These are phyloP conservation scores for Tetragonisca angustula DNA, from an alignment of 2,888 invertebrate genomes.

Conservation along the genomic window DNA sequence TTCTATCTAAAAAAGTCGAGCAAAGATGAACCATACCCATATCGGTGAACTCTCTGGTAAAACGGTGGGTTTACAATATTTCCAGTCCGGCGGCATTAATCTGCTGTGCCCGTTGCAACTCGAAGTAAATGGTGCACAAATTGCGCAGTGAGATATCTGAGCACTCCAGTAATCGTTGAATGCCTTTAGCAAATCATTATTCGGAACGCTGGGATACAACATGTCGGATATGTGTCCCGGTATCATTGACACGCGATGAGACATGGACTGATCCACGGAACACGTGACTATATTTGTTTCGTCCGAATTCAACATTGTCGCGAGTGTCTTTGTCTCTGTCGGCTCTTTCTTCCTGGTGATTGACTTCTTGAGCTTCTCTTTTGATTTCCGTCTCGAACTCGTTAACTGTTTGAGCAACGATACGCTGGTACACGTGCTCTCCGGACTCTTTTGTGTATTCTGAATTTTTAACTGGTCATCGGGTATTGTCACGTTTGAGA, in stretches of 20 bases:
- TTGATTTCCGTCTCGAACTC: slow-evolving; percentile 66
- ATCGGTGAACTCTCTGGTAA: slow-evolving; percentile 82
- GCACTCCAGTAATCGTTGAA: slow-evolving; percentile 85
- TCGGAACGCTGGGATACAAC: slow-evolving; percentile 82
- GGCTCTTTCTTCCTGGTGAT: slow-evolving; percentile 59
- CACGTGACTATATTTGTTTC: background rate
- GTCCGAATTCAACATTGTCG: background rate
- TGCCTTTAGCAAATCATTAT: slow-evolving; percentile 83
- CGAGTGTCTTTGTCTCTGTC: slow-evolving; percentile 8
- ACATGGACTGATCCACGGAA: slow-evolving; percentile 26
- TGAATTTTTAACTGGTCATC: slow-evolving; percentile 9
- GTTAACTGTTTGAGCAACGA: slow-evolving; percentile 44
- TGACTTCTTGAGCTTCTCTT: slow-evolving; percentile 65
- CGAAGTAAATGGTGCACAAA: slow-evolving; percentile 86
- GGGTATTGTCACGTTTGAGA: background rate
- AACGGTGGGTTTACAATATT: slow-evolving; percentile 78
- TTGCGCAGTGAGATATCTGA: slow-evolving; percentile 86
- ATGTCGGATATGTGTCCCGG: slow-evolving; percentile 82
- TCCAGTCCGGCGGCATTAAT: slow-evolving; percentile 82
- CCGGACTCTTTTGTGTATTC: slow-evolving; percentile 1
- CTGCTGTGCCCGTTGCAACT: slow-evolving; percentile 74
- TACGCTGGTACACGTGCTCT: slow-evolving; percentile 12
- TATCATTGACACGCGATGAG: slow-evolving; percentile 63
- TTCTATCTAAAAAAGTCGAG: background rate
- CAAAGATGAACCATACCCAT: slow-evolving; percentile 70